phyloP scores from a whole-genome alignment of 2,888 invertebrate genomes.

The Ormyrus rosae region DNA sequence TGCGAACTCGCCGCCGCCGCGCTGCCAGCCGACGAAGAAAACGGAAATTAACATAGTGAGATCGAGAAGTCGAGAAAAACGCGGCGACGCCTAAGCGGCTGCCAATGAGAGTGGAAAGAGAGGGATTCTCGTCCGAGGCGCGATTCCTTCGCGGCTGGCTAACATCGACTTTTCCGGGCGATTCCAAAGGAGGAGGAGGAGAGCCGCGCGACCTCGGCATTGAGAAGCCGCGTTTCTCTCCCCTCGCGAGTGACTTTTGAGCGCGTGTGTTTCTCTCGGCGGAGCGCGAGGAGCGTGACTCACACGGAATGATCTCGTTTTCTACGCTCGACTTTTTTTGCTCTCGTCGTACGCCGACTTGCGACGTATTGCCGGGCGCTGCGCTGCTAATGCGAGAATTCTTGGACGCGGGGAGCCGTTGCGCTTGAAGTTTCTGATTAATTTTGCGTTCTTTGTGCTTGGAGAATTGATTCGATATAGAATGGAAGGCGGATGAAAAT shows the following conservation, averaged over 20 bases:
- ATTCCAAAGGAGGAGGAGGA: constrained; percentile 23
- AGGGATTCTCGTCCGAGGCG: not conserved
- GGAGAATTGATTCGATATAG: too few relatives aligned
- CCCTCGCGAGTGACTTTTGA: not conserved
- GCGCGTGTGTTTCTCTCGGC: not conserved
- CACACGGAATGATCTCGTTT: constrained; percentile 37
- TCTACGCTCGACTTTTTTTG: constrained; percentile 14
- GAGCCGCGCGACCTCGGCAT: constrained; percentile 31
- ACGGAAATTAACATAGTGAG: constrained; percentile 19
- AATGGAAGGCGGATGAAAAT: too few relatives aligned
- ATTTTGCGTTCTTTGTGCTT: too few relatives aligned
- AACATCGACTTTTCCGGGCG: constrained; percentile 52
- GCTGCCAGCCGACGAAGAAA: not conserved
- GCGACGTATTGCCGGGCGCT: too few relatives aligned
- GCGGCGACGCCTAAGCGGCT: constrained; percentile 1
- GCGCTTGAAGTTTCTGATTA: too few relatives aligned
- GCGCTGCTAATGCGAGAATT: too few relatives aligned
- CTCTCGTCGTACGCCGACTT: too few relatives aligned
- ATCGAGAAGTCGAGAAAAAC: constrained; percentile 3
- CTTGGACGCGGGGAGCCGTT: too few relatives aligned
- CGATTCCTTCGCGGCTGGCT: not conserved
- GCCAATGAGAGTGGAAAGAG: constrained; percentile 49
- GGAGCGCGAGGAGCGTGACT: not conserved
- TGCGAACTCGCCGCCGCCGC: too few relatives aligned
- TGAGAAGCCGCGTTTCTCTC: constrained; percentile 16